These are phyloP conservation scores for Coregonus suidteri DNA, from an alignment of 2,797 vertebrate genomes.

Conservation along the genomic window DNA sequence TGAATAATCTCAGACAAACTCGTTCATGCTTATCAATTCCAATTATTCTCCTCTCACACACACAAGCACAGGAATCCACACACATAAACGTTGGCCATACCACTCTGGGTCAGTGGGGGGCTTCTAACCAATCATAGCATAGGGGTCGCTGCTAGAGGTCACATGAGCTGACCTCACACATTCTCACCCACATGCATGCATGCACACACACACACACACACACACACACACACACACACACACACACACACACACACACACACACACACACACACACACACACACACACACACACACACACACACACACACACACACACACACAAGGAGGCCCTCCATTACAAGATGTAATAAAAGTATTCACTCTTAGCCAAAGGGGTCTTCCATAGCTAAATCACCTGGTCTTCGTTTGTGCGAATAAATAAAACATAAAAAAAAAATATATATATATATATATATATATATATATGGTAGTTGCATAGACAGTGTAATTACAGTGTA, in stretches of 20 bases:
- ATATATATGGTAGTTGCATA: too few relatives aligned
- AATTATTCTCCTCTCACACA: conserved; percentile 49
- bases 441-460: too few relatives aligned
- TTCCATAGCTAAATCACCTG: not conserved
- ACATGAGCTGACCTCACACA: conserved; percentile 70
- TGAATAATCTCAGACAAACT: too few relatives aligned
- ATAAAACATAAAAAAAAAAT: too few relatives aligned
- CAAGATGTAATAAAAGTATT: conserved; percentile 34
- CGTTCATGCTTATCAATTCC: conserved; percentile 7
- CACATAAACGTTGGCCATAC: conserved; percentile 25
- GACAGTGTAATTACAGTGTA: too few relatives aligned
- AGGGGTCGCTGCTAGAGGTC: conserved; percentile 68
- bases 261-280: too few relatives aligned
- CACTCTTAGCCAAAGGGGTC: not conserved
- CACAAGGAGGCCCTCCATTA: conserved; percentile 33
- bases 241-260: too few relatives aligned
- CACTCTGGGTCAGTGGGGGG: conserved; percentile 54
- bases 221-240: conserved; percentile 14
- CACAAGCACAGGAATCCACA: conserved; percentile 22
- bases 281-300: conserved; percentile 25
- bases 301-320: conserved; percentile 47
- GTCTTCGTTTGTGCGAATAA: too few relatives aligned
- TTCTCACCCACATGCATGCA: conserved; percentile 47
- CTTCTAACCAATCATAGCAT: conserved; percentile 63
- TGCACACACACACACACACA: conserved; percentile 40